These are phyloP conservation scores for Phacellophora camtschatica DNA, from an alignment of 30 jellyfish, hydroid and myxozoan species.

Conservation along the genomic window DNA sequence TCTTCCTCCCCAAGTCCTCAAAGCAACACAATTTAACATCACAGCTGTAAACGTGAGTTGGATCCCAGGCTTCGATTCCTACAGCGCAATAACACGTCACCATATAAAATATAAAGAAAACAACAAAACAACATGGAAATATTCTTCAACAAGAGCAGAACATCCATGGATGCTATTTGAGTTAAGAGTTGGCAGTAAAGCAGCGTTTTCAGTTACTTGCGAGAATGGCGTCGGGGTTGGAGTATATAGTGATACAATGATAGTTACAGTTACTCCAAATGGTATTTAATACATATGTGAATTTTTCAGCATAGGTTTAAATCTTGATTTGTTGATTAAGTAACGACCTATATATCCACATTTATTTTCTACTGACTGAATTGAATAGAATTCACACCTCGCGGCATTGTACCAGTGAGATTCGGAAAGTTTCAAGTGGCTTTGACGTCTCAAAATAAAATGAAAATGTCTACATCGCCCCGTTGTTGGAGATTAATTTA, in stretches of 20 bases:
- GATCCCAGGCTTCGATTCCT: constrained; percentile 67
- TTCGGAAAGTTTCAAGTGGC: too few relatives aligned
- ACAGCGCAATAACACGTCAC: constrained; percentile 58
- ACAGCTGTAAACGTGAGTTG: constrained; percentile 75
- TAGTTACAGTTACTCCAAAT: constrained; percentile 39
- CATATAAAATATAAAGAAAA: constrained; percentile 40
- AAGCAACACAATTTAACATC: constrained; percentile 18
- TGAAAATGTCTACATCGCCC: too few relatives aligned
- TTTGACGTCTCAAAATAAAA: too few relatives aligned
- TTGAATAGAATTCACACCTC: too few relatives aligned
- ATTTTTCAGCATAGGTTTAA: too few relatives aligned
- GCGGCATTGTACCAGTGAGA: too few relatives aligned
- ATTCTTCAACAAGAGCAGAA: background rate
- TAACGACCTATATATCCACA: too few relatives aligned
- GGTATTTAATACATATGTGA: too few relatives aligned
- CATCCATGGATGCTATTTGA: constrained; percentile 46
- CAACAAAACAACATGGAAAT: constrained; percentile 29
- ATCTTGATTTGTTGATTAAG: too few relatives aligned
- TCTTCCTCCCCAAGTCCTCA: constrained; percentile 42
- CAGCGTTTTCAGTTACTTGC: constrained; percentile 68
- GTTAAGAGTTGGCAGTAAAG: background rate
- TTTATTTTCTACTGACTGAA: too few relatives aligned
- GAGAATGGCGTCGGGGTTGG: constrained; percentile 88
- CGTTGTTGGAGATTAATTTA: too few relatives aligned
- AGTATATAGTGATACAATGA: constrained; percentile 32